Conservation (phyloP, 2,888 invertebrate species). For the Agonopterix alstromeriana region DNA sequence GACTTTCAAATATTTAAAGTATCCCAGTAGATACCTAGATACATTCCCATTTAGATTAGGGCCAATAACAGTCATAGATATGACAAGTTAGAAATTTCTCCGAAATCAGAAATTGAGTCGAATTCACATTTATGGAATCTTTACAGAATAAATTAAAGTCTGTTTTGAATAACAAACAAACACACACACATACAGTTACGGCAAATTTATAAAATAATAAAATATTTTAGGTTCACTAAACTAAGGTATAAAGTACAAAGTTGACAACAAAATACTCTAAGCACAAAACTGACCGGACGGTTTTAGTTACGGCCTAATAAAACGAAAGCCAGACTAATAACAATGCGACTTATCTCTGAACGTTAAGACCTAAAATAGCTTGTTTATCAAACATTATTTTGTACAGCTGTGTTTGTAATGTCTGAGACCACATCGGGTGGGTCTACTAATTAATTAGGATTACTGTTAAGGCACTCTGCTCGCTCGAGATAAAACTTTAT, state of each 20-base stretch:
- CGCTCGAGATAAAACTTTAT: slow-evolving; percentile 58
- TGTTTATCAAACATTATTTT: slow-evolving; percentile 2
- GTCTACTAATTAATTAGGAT: slow-evolving; percentile 68
- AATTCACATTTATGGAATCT: too few species aligned
- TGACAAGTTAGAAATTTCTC: too few species aligned
- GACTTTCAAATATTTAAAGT: too few species aligned
- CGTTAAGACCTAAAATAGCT: slow-evolving; percentile 1
- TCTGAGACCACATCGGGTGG: slow-evolving; percentile 47
- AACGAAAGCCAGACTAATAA: background rate
- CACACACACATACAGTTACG: too few species aligned
- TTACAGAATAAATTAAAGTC: too few species aligned
- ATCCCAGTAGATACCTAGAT: too few species aligned
- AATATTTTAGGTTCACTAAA: too few species aligned
- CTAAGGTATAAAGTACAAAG: slow-evolving; percentile 12
- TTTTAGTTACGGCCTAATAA: slow-evolving; percentile 2
- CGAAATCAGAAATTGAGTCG: too few species aligned
- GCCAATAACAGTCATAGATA: too few species aligned
- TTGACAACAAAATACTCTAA: slow-evolving; percentile 10
- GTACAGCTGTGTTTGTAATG: slow-evolving; percentile 36
- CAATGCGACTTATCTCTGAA: background rate
- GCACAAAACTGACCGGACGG: slow-evolving; percentile 5
- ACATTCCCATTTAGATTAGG: too few species aligned
- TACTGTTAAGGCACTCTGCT: slow-evolving; percentile 44
- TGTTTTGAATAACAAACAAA: too few species aligned
- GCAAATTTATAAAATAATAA: too few species aligned